A percentile compares a stretch with the other conserved stretches of the same genome.
phyloP scores from a whole-genome alignment of 2,888 invertebrate genomes.

The Noctua janthe region DNA sequence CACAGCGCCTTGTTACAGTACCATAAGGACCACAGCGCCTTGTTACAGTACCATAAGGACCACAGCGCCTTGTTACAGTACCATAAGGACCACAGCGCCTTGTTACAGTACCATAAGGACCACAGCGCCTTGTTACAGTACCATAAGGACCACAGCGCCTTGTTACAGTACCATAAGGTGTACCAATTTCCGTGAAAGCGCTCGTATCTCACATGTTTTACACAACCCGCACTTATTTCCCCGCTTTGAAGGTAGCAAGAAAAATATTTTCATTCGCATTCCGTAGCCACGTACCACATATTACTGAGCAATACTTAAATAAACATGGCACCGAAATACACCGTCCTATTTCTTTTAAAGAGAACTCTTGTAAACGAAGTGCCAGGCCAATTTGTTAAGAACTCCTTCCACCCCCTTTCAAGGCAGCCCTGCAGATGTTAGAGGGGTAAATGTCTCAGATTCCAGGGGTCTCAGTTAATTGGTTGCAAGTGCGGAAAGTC shows the following conservation, averaged over 20 bases:
- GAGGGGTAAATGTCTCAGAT: constrained; percentile 29
- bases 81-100: constrained; percentile 7
- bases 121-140: too few relatives aligned
- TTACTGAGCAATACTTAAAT: constrained; percentile 72
- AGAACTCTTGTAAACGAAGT: constrained; percentile 76
- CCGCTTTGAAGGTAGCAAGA: constrained; percentile 54
- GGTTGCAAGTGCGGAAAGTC: constrained; percentile 67
- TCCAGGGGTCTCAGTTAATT: constrained; percentile 62
- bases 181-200: constrained; percentile 37
- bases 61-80: constrained; percentile 25
- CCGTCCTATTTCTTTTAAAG: constrained; percentile 79
- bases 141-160: constrained; percentile 23
- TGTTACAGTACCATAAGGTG: constrained; percentile 25
- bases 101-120: too few relatives aligned
- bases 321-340: constrained; percentile 74
- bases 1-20: constrained; percentile 25
- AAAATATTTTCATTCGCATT: constrained; percentile 64
- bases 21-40: constrained; percentile 7
- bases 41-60: background rate
- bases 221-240: constrained; percentile 39
- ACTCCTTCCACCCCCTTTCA: constrained; percentile 47
- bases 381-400: constrained; percentile 66
- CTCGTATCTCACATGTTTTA: constrained; percentile 46
- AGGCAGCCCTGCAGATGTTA: background rate
- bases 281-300: constrained; percentile 57